A percentile compares a stretch with the other conserved stretches of the same genome.
phyloP scores from a whole-genome alignment of 2,797 vertebrate species.

The Echeneis naucrates region DNA sequence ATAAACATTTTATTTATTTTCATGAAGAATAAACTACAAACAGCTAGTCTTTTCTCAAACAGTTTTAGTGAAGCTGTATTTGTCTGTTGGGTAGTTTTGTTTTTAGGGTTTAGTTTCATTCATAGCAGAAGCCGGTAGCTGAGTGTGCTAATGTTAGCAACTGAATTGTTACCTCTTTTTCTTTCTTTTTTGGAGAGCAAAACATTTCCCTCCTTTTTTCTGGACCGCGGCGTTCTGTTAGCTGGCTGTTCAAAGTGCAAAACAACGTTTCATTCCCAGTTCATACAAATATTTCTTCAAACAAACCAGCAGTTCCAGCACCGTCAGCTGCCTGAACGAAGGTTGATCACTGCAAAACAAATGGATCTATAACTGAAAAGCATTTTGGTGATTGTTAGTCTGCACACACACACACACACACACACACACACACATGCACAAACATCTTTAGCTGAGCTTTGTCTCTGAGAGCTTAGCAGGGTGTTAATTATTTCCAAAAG shows the following conservation, averaged over 20 bases:
- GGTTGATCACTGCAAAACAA: no score
- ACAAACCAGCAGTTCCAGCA: no score
- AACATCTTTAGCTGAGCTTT: slow-evolving; percentile 1
- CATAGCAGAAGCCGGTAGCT: not conserved
- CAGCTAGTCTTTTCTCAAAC: no score
- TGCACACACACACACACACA: not conserved
- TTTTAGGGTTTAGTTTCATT: not conserved
- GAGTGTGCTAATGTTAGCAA: not conserved
- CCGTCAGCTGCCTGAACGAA: no score
- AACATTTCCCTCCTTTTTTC: no score
- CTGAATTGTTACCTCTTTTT: not conserved
- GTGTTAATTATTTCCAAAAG: slow-evolving; percentile 66
- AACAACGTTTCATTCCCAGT: no score
- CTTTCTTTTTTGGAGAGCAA: not conserved
- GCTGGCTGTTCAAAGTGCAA: no score
- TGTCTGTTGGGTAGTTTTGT: not conserved
- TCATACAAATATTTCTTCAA: no score
- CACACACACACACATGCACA: not conserved
- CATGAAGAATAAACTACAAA: not conserved
- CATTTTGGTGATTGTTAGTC: not conserved
- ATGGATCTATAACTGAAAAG: slow-evolving; percentile 9
- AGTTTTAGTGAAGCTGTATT: no score
- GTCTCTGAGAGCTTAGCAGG: slow-evolving; percentile 19
- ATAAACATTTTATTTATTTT: not conserved
- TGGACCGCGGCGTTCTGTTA: no score